These are phyloP conservation scores for Tenebrio molitor DNA, from an alignment of 1,140 invertebrate genomes.

Conservation along the genomic window DNA sequence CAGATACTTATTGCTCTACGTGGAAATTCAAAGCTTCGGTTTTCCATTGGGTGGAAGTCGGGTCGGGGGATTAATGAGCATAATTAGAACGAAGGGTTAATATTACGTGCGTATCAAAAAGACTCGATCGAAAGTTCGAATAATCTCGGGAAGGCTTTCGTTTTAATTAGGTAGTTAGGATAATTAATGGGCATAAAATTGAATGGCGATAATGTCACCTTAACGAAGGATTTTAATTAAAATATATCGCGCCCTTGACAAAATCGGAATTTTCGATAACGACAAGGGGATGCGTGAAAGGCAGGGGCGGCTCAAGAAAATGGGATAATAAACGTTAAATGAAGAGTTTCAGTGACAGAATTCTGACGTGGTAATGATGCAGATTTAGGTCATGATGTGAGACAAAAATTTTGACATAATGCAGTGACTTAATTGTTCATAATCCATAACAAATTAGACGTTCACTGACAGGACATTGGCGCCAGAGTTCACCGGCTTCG, in stretches of 20 bases:
- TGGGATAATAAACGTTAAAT: too few species aligned
- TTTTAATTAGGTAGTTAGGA: conserved; percentile 15
- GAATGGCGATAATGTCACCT: conserved; percentile 28
- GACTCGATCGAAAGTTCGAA: background rate
- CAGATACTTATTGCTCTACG: background rate
- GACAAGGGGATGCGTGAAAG: background rate
- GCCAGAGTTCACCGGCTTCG: too few species aligned
- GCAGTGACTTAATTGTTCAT: too few species aligned
- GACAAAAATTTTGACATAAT: too few species aligned
- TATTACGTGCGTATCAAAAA: conserved; percentile 29
- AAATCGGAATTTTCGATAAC: background rate
- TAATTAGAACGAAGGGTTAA: conserved; percentile 19
- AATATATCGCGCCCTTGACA: background rate
- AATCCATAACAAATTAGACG: too few species aligned
- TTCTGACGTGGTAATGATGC: too few species aligned
- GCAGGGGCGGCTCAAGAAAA: too few species aligned
- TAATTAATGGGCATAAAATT: conserved; percentile 32
- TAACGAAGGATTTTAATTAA: conserved; percentile 23
- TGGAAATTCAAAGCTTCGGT: conserved; percentile 12
- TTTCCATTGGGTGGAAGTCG: background rate
- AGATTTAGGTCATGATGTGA: too few species aligned
- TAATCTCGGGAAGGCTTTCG: conserved; percentile 11
- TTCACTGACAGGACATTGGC: too few species aligned
- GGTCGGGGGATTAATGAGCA: conserved; percentile 10
- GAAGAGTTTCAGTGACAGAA: too few species aligned